Percentiles rank a stretch among this genome's conserved stretches.
phyloP scores from a whole-genome alignment of 2,797 vertebrate species.

The Tapera naevia region DNA sequence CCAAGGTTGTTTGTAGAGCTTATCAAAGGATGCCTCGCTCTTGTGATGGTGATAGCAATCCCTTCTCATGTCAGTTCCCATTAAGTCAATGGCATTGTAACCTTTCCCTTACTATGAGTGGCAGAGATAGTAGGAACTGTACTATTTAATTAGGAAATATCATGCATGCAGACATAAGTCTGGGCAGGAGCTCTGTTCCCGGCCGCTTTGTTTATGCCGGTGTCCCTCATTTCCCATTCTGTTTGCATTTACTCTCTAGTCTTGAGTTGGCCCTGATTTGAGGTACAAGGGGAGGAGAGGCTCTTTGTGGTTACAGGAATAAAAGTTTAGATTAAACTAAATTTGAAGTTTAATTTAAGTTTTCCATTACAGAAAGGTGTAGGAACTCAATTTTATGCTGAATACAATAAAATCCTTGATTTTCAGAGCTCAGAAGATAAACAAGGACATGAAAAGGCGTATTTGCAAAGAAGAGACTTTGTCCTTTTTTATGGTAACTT shows the following conservation, averaged over 20 bases:
- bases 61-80: not conserved
- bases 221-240: conserved; percentile 18
- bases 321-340: not conserved
- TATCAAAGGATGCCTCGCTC: not conserved
- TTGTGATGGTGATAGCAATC: not conserved
- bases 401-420: not conserved
- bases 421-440: conserved; percentile 7
- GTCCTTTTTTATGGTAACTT: conserved; percentile 22
- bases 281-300: not conserved
- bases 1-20: not conserved
- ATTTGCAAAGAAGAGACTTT: not conserved
- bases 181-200: not conserved
- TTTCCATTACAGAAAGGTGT: not conserved
- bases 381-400: not conserved
- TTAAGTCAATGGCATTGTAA: not conserved
- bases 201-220: not conserved
- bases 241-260: not conserved
- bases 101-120: not conserved
- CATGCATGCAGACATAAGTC: not conserved
- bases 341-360: not conserved
- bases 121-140: not conserved
- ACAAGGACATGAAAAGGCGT: not conserved
- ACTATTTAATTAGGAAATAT: conserved; percentile 18
- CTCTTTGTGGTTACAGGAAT: not conserved
- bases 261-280: not conserved